Evolutionary conservation across 2,888 invertebrate genomes (phyloP).

Genomic region (Idaea biselata): DNA sequence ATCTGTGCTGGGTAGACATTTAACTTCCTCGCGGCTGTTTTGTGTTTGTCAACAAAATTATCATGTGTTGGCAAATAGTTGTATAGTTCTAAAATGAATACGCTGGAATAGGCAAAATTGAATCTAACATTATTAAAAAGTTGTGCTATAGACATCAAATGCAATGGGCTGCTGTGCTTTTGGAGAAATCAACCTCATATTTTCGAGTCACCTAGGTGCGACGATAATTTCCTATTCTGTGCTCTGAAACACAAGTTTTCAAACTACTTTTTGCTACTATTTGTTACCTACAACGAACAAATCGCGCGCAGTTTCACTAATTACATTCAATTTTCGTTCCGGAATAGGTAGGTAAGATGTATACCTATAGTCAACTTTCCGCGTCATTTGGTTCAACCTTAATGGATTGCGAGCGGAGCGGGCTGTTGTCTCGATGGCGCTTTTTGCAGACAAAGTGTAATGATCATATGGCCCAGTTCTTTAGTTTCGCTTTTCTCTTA

Average conservation of each 20-base stretch:
- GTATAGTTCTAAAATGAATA: too few relatives aligned
- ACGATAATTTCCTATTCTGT: too few relatives aligned
- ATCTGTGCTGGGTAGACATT: too few relatives aligned
- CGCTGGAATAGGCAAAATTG: too few relatives aligned
- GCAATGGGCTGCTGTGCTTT: too few relatives aligned
- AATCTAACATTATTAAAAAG: too few relatives aligned
- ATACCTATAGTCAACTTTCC: conserved; percentile 59
- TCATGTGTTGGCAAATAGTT: too few relatives aligned
- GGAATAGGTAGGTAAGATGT: background rate
- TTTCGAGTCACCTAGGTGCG: too few relatives aligned
- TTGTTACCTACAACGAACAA: background rate
- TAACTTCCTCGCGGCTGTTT: too few relatives aligned
- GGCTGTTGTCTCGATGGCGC: conserved; percentile 63
- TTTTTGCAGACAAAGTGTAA: conserved; percentile 56
- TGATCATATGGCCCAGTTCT: conserved; percentile 45
- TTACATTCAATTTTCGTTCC: conserved; percentile 2
- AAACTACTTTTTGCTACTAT: background rate
- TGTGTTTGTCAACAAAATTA: too few relatives aligned
- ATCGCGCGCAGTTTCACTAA: conserved; percentile 3
- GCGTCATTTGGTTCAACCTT: conserved; percentile 69
- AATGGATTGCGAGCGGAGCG: conserved; percentile 70
- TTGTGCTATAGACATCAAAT: too few relatives aligned
- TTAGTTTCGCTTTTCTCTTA: conserved; percentile 30
- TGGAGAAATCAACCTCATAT: too few relatives aligned
- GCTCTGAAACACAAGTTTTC: background rate